Evolutionary conservation across 1,140 invertebrate species (phyloP).

Genomic region (Campoletis sonorensis): DNA sequence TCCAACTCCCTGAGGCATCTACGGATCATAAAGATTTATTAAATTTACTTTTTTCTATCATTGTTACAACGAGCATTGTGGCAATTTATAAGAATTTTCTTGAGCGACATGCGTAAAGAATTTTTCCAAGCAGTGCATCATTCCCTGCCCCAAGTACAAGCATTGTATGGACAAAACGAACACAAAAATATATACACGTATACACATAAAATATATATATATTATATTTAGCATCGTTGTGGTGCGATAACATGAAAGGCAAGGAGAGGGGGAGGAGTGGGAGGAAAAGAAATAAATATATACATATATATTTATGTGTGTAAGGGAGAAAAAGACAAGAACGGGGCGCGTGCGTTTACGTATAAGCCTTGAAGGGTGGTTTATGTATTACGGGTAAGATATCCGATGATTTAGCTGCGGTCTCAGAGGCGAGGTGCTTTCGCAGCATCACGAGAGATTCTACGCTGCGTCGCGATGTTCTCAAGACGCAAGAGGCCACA

Average conservation of each 20-base stretch:
- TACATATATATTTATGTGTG: neutral
- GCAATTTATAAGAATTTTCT: neutral
- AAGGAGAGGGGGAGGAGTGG: too few species aligned
- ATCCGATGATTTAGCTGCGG: conserved; percentile 76
- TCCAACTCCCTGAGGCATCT: too few species aligned
- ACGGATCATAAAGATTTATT: too few species aligned
- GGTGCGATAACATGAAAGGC: conserved; percentile 17
- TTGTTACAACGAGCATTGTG: too few species aligned
- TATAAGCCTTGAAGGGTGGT: conserved; percentile 75
- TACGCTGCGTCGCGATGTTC: conserved; percentile 52
- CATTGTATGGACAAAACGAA: neutral
- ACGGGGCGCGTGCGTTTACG: conserved; percentile 49
- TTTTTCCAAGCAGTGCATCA: conserved; percentile 25
- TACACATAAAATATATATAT: neutral
- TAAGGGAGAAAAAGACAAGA: conserved; percentile 3
- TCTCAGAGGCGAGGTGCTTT: conserved; percentile 18
- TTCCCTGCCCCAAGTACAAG: neutral
- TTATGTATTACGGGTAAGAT: conserved; percentile 77
- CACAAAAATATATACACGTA: conserved; percentile 5
- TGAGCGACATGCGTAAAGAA: conserved; percentile 4
- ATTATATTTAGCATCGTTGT: conserved; percentile 49
- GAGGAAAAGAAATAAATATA: neutral
- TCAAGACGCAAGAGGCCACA: conserved; percentile 47
- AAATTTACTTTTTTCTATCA: too few species aligned
- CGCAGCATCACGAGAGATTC: conserved; percentile 28